phyloP scores from a whole-genome alignment of 1,140 invertebrate species.

The Drosophila pallidifrons region DNA sequence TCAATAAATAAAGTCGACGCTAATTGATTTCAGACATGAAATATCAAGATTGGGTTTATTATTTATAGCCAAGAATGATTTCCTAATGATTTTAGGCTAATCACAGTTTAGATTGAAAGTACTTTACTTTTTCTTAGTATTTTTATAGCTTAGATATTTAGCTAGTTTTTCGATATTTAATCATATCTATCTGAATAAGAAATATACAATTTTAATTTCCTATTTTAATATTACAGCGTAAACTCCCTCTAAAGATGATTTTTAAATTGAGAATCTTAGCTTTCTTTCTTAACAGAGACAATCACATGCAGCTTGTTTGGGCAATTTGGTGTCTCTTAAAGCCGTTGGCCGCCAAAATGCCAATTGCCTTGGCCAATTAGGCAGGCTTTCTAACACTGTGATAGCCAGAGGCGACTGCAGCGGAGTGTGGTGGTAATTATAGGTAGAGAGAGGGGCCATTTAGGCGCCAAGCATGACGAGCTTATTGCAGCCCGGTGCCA shows the following conservation, averaged over 20 bases:
- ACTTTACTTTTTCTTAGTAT: no score
- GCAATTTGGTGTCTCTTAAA: constrained; percentile 22
- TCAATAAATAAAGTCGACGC: constrained; percentile 41
- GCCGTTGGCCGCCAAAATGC: constrained; percentile 35
- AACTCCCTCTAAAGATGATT: no score
- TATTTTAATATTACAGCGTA: no score
- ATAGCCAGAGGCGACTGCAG: constrained; percentile 22
- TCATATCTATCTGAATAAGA: no score
- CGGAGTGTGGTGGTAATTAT: constrained; percentile 54
- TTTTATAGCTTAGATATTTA: no score
- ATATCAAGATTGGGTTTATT: no score
- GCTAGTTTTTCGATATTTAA: no score
- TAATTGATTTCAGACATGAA: constrained; percentile 1
- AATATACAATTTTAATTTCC: no score
- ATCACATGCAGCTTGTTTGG: neutral
- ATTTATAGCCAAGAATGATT: no score
- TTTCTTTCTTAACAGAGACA: neutral
- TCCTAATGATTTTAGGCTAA: no score
- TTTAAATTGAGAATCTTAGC: neutral
- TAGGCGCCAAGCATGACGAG: constrained; percentile 52
- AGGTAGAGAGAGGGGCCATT: constrained; percentile 34
- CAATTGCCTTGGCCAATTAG: constrained; percentile 66
- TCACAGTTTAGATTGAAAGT: no score
- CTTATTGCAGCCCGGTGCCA: constrained; percentile 39
- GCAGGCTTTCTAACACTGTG: constrained; percentile 60